Percentiles rank a stretch among this genome's conserved stretches.
phyloP scores from a whole-genome alignment of 2,888 invertebrate genomes.

The Xestoiulus laeticollis region DNA sequence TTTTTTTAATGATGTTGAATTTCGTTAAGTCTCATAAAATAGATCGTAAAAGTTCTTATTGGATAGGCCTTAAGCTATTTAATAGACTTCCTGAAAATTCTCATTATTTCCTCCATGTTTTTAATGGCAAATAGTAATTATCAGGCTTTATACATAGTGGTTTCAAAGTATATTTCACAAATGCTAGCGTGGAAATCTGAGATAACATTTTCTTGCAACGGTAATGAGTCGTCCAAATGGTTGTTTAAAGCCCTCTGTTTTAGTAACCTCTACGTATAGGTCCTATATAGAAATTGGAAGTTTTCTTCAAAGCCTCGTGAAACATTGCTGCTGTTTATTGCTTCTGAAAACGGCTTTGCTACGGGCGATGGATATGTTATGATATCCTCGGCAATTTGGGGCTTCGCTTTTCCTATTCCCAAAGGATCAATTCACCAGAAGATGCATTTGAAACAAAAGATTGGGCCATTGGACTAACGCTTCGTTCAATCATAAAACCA shows the following conservation, averaged over 20 bases:
- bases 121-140: not conserved
- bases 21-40: not conserved
- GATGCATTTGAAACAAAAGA: slow-evolving; percentile 1
- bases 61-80: not conserved
- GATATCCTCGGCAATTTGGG: not conserved
- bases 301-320: not conserved
- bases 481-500: not conserved
- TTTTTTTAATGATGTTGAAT: no score
- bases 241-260: not conserved
- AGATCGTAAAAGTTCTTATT: not conserved
- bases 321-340: not conserved
- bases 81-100: not conserved
- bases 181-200: not conserved
- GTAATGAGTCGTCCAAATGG: not conserved
- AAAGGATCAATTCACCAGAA: not conserved
- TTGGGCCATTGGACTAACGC: not conserved
- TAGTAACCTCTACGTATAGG: no score
- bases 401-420: not conserved
- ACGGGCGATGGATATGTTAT: not conserved
- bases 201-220: not conserved
- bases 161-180: not conserved
- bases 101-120: not conserved
- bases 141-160: not conserved
- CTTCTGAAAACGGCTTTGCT: not conserved
- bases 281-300: no score